Percentiles rank a stretch among this genome's conserved stretches.
Evolutionary conservation across 2,797 vertebrate species (phyloP).

Genomic region (Clarias fuscus): DNA sequence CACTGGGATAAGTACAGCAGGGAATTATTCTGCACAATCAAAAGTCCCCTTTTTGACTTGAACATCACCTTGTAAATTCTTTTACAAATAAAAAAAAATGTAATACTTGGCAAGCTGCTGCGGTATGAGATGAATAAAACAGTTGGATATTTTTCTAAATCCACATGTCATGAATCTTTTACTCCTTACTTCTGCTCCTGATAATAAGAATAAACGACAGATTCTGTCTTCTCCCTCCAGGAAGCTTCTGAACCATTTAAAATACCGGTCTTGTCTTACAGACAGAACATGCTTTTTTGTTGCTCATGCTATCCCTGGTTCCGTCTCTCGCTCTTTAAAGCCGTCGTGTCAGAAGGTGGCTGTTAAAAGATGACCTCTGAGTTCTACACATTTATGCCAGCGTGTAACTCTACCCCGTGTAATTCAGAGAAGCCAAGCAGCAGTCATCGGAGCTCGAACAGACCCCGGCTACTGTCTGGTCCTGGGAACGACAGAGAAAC

Average conservation of each 20-base stretch:
- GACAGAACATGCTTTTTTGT: not conserved
- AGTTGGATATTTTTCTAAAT: not conserved
- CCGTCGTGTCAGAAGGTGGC: constrained; percentile 37
- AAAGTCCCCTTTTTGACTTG: no score
- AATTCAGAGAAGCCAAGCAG: not conserved
- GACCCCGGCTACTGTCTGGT: not conserved
- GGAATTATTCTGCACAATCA: no score
- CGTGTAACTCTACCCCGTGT: constrained; percentile 30
- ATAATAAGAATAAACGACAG: not conserved
- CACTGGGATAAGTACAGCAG: no score
- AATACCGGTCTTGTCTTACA: not conserved
- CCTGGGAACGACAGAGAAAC: not conserved
- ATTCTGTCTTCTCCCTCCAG: not conserved
- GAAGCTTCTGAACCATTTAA: not conserved
- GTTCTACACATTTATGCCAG: constrained; percentile 20
- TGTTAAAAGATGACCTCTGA: constrained; percentile 61
- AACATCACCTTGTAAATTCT: not conserved
- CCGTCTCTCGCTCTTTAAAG: constrained; percentile 39
- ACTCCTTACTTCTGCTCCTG: not conserved
- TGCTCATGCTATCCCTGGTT: not conserved
- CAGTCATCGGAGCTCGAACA: not conserved
- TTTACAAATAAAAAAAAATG: not conserved
- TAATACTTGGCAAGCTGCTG: not conserved
- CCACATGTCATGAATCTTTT: no score
- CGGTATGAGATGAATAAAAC: not conserved